Base-by-base conservation (phyloP, 2,113 vertebrate genomes). In the Dendrocopos noguchii region DNA sequence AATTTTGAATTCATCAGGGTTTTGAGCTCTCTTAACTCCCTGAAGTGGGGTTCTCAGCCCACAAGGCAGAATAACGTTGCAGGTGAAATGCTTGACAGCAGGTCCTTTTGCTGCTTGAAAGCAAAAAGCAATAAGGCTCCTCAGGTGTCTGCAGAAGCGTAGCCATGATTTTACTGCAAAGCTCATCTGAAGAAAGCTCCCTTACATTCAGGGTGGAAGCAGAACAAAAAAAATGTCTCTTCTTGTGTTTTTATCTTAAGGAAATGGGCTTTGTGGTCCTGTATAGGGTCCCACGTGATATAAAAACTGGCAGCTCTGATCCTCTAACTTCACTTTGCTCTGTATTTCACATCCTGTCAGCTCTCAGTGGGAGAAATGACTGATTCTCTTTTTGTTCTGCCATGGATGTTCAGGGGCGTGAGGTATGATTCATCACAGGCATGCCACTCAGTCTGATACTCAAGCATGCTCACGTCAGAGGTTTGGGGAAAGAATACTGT, bases 221-320 rank as follows among this genome's bases (percentile, higher is more conserved):
- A 84, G 71, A 84, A 59, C 31, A 63, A 55, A 82, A 84, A 84
- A 72, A 46, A 60, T 46, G 28, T 57, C 86, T 81, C 24, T 68
- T 84, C 60, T 72, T 79, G 4, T 61, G 44, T 18, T 87, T 90
- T 81, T 52, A 33, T 89, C 76, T 75, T 33, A 34, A 2, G 4
- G 44, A 94, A 94, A 74, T 53, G 12, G 87, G 13, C 81, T 87
- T 92, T 80, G 29, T 68, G 60, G 52, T 34, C 34, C 65, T 93
- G 80, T 78, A 15, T 28, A n/a, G 59, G 22, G 31, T 92, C 56
- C 71, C 12, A 4, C 4, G 3, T 79, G 84, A 85, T 66, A 15
- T 57, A 20, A 79, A 87, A 94, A 29, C 75, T 85, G 84, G 46
- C 87, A 85, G 68, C 81, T 93, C 89, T 87, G 64, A 85, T 94